These are phyloP conservation scores for Pardosa pseudoannulata DNA, from an alignment of 2,888 invertebrate genomes.

Conservation along the genomic window DNA sequence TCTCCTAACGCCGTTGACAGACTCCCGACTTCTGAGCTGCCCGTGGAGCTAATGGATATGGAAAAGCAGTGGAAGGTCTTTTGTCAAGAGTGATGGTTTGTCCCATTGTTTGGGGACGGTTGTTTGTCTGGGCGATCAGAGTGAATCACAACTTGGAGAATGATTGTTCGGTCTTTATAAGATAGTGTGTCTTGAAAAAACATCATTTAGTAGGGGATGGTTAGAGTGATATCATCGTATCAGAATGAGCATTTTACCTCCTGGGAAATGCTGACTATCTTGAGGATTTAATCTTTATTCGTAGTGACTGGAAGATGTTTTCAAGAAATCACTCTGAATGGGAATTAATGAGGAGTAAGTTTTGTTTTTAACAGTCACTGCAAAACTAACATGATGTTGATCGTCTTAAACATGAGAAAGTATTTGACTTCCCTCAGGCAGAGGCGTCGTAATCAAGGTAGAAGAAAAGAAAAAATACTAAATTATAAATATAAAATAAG, in stretches of 20 bases:
- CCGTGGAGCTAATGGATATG: background rate
- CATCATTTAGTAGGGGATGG: background rate
- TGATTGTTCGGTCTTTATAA: background rate
- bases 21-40: conserved; percentile 2
- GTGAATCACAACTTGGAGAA: background rate
- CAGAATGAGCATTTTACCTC: background rate
- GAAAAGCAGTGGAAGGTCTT: conserved; percentile 1
- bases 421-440: background rate
- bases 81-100: conserved; percentile 1
- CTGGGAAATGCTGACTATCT: background rate
- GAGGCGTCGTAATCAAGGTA: too few relatives aligned
- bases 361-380: background rate
- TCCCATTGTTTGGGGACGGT: background rate
- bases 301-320: background rate
- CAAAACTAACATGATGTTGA: background rate
- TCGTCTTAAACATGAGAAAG: background rate
- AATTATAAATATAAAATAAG: too few relatives aligned
- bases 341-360: background rate
- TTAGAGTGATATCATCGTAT: background rate
- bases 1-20: conserved; percentile 57
- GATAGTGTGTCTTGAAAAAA: background rate
- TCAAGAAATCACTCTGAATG: background rate
- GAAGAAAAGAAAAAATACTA: too few relatives aligned
- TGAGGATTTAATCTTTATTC: background rate
- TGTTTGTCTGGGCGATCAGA: conserved; percentile 13